These are phyloP conservation scores for Lepus townsendii DNA, from an alignment of 2,797 vertebrate species.

Conservation along the genomic window DNA sequence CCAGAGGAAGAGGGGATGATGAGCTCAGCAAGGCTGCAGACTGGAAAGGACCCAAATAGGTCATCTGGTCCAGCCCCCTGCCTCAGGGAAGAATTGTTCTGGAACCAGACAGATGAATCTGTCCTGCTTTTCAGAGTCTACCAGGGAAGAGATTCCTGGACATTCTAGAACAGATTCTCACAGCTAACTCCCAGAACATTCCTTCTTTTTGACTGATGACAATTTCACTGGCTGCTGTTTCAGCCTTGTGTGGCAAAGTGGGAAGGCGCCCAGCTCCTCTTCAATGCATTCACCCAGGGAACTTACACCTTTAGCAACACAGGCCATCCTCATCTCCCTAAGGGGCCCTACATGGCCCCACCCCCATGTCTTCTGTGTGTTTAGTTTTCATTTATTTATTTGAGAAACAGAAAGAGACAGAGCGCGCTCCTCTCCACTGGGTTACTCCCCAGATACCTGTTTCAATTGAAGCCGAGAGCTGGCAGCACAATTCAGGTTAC, in stretches of 20 bases:
- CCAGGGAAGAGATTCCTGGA: conserved; percentile 55
- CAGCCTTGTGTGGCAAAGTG: conserved; percentile 12
- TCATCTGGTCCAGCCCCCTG: conserved; percentile 54
- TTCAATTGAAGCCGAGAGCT: too few relatives aligned
- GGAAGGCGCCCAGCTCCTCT: conserved; percentile 14
- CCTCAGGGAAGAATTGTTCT: conserved; percentile 66
- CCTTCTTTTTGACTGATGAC: neutral
- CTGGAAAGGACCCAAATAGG: conserved; percentile 69
- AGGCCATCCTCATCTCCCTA: neutral
- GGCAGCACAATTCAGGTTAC: too few relatives aligned
- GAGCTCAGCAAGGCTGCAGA: conserved; percentile 54
- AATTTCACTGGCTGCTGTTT: conserved; percentile 36
- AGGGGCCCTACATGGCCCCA: too few relatives aligned
- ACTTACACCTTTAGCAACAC: neutral
- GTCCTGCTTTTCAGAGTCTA: conserved; percentile 67
- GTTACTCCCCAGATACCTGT: too few relatives aligned
- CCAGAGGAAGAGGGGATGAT: conserved; percentile 38
- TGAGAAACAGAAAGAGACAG: too few relatives aligned
- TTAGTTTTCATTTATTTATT: too few relatives aligned
- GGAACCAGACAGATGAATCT: conserved; percentile 56
- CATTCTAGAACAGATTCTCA: conserved; percentile 50
- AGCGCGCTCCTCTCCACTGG: too few relatives aligned
- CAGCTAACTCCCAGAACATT: conserved; percentile 28
- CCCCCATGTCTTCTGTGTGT: too few relatives aligned
- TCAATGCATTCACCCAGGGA: neutral